Evolutionary conservation across 2,797 vertebrate species (phyloP).

Genomic region (Pitangus sulphuratus): DNA sequence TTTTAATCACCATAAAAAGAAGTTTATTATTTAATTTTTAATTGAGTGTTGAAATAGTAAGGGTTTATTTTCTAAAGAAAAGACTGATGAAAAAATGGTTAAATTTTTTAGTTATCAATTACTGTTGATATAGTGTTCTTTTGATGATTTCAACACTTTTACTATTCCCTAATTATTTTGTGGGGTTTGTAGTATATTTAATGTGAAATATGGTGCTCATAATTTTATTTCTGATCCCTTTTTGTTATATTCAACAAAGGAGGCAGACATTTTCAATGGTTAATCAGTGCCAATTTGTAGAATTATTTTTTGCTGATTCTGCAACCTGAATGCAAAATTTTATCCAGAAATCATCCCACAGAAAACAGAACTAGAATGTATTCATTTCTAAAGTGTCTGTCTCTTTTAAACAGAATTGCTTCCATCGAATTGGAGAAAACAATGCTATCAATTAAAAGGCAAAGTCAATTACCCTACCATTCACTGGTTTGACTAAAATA

Average conservation of each 20-base stretch:
- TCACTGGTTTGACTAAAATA: neutral
- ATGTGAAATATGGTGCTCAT: neutral
- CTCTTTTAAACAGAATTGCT: neutral
- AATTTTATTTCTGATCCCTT: neutral
- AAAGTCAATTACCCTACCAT: neutral
- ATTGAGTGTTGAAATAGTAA: neutral
- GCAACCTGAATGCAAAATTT: neutral
- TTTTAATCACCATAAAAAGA: neutral
- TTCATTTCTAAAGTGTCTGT: neutral
- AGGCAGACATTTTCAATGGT: neutral
- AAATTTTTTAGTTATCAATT: neutral
- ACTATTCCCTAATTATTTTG: neutral
- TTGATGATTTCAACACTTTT: neutral
- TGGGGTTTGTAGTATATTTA: neutral
- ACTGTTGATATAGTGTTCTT: neutral
- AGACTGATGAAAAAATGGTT: neutral
- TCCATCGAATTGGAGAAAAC: neutral
- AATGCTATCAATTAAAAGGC: neutral
- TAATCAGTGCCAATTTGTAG: neutral
- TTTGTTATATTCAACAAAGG: neutral
- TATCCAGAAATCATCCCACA: neutral
- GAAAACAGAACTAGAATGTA: neutral
- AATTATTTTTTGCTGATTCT: neutral
- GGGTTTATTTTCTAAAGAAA: neutral
- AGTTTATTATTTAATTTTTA: slow-evolving; percentile 11